phyloP scores from a whole-genome alignment of 2,797 vertebrate species.

The Myotis planiceps region DNA sequence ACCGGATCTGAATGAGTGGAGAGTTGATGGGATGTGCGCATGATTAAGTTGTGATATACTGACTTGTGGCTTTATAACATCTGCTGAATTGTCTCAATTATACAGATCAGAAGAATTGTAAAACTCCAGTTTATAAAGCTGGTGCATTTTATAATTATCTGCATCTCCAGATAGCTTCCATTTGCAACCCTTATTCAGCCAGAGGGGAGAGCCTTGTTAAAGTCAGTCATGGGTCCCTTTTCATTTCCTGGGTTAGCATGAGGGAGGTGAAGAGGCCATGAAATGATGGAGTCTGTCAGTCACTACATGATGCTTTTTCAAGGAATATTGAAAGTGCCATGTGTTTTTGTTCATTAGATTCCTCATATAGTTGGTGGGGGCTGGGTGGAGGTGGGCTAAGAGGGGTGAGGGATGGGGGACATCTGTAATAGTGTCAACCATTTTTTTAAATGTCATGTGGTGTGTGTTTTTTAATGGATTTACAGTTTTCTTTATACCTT shows the following conservation, averaged over 20 bases:
- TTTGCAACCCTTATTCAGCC: neutral
- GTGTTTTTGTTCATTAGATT: neutral
- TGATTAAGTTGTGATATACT: neutral
- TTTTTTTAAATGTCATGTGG: neutral
- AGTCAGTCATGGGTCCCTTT: neutral
- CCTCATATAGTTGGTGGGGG: neutral
- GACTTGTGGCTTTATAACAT: neutral
- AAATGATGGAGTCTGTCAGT: neutral
- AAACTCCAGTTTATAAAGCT: neutral
- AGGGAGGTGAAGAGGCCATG: neutral
- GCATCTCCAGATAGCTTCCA: neutral
- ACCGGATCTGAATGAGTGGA: neutral
- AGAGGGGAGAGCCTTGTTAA: neutral
- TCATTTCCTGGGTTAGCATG: neutral
- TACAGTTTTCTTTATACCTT: neutral
- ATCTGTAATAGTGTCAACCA: neutral
- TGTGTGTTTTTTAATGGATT: neutral
- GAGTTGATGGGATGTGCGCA: neutral
- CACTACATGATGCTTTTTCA: neutral
- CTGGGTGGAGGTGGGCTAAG: neutral
- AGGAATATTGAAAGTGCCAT: neutral
- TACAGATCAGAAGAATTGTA: neutral
- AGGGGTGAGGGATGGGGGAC: neutral
- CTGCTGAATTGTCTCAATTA: neutral
- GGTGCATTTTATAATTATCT: neutral